Evolutionary conservation across 2,797 vertebrate genomes (phyloP), one percentile per base, ranked within the genome.

Genomic region (Chaunax sp.): DNA sequence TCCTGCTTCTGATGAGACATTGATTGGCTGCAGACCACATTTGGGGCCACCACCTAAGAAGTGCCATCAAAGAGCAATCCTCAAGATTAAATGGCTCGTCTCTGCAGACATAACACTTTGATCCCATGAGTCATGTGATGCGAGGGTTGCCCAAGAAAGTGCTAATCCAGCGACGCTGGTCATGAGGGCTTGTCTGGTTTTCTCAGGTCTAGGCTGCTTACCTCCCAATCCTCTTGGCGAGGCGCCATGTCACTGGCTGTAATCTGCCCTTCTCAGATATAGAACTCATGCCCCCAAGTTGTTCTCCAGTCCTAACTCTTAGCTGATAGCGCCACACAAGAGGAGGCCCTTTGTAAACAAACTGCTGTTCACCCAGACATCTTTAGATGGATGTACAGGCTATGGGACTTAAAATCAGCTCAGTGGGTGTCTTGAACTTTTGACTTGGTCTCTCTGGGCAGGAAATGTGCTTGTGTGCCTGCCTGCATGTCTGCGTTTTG

Each of bases 141-240:
- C 46, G 22, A 69, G 72, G 65, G 80, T 89, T 86, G 87, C 76
- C 71, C 51, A 80, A 23, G 83, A 85, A 81, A 72, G 71, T 84
- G 62, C 88, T 92, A 90, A 92, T 92, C 87, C 86, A 73, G 72
- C 59, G 78, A 73, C 76, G 77, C 59, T 65, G 87, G 80, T 70
- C 87, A 84, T 86, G 72, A 85, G 84, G 83, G 80, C 75, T 87
- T 88, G 92, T 94, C 93, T 94, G 93, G 90, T 81, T 84, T 74
- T 75, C 77, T 93, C 59, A 80, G 89, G 90, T 91, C 83, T 90
- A 87, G 86, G 84, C 90, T 87, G 85, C 85, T 93, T 92, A 92
- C 75, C 86, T 87, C 71, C 30, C 89, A 94, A 93, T 94, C 94
- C 92, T 92, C 88, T 93, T 94, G 89, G 80, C 83, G 56, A 66